Evolutionary conservation across 2,113 vertebrate species (phyloP).

Genomic region (Cyprinus carpio): DNA sequence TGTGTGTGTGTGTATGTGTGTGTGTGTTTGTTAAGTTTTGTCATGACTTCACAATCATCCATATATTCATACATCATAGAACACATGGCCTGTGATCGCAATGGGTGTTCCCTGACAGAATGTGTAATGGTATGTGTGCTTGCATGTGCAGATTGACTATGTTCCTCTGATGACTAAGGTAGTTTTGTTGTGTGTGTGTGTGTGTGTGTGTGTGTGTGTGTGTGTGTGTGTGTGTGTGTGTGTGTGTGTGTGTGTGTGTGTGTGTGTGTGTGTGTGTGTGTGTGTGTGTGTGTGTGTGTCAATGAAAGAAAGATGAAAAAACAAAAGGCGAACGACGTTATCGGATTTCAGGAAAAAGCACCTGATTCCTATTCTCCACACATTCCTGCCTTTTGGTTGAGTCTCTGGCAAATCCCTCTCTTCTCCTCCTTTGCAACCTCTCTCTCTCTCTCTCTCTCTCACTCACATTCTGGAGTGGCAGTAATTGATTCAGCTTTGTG

Average conservation of each 20-base stretch:
- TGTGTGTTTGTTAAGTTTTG: background rate
- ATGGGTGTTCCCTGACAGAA: constrained; percentile 40
- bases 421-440: constrained; percentile 17
- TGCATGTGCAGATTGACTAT: constrained; percentile 18
- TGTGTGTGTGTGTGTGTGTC: constrained; percentile 32
- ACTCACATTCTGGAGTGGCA: constrained; percentile 42
- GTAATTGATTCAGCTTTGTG: constrained; percentile 53
- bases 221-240: constrained; percentile 29
- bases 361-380: constrained; percentile 56
- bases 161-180: constrained; percentile 9
- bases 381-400: constrained; percentile 45
- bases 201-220: background rate
- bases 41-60: constrained; percentile 20
- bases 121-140: constrained; percentile 8
- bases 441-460: constrained; percentile 3
- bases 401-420: constrained; percentile 44
- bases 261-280: constrained; percentile 34
- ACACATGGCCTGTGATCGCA: constrained; percentile 33
- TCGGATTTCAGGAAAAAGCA: constrained; percentile 49
- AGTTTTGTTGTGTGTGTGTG: constrained; percentile 23
- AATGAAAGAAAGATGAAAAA: constrained; percentile 33
- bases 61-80: constrained; percentile 42
- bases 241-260: constrained; percentile 27
- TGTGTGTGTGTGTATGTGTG: constrained; percentile 33
- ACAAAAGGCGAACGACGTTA: constrained; percentile 41